These are phyloP conservation scores for Anas platyrhynchos DNA, from an alignment of 2,113 vertebrate genomes.

Conservation along the genomic window DNA sequence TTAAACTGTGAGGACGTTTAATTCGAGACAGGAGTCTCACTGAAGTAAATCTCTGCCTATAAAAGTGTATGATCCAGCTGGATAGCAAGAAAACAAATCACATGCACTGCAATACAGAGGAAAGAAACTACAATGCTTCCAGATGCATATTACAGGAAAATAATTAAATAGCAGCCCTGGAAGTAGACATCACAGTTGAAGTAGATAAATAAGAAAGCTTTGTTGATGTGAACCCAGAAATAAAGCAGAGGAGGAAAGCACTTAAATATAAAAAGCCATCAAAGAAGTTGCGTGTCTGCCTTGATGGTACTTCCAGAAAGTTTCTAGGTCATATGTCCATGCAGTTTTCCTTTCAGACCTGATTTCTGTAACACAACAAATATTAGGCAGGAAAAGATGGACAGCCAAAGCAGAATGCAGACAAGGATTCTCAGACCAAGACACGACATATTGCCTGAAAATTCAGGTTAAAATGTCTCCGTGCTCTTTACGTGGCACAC, in stretches of 20 bases:
- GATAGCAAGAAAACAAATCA: constrained; percentile 14
- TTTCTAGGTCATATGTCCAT: constrained; percentile 14
- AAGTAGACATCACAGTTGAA: constrained; percentile 12
- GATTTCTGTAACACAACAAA: neutral
- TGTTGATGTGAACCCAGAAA: constrained; percentile 36
- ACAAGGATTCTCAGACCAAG: neutral
- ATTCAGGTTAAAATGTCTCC: neutral
- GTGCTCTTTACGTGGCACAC: neutral
- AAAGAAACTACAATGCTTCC: constrained; percentile 40
- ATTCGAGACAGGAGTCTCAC: neutral
- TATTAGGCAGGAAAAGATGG: neutral
- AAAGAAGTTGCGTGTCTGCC: constrained; percentile 2
- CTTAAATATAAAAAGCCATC: constrained; percentile 39
- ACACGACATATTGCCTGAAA: neutral
- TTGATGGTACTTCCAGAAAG: neutral
- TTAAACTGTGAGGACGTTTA: neutral
- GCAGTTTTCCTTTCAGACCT: neutral
- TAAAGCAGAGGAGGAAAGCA: constrained; percentile 36
- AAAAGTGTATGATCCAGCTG: constrained; percentile 27
- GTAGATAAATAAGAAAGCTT: constrained; percentile 15
- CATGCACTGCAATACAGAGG: neutral
- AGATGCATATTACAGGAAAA: constrained; percentile 41
- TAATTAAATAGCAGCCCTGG: constrained; percentile 20
- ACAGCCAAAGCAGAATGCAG: neutral
- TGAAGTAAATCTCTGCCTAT: neutral